Percentiles rank a stretch among this genome's conserved stretches.
phyloP scores from a whole-genome alignment of 2,113 vertebrate genomes.

The Brachyhypopomus gauderio region DNA sequence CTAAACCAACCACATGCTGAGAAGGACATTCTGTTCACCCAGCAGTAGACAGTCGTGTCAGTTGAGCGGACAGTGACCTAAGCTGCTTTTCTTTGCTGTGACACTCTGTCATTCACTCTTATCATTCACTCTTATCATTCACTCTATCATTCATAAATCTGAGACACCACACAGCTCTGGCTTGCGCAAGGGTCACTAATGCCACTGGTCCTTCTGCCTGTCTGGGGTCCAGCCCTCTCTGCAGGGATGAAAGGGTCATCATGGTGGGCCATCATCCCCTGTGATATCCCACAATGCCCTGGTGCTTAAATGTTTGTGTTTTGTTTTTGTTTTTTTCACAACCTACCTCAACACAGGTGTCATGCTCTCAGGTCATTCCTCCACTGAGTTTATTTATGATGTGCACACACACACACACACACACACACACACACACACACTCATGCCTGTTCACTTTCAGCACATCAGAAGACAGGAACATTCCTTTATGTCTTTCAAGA shows the following conservation, averaged over 20 bases:
- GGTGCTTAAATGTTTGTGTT: slow-evolving; percentile 55
- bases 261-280: slow-evolving; percentile 13
- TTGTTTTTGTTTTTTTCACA: slow-evolving; percentile 35
- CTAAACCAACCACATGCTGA: not conserved
- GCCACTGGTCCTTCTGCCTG: not conserved
- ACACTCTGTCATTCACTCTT: not conserved
- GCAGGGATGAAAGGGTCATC: not conserved
- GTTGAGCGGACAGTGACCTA: not conserved
- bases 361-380: slow-evolving; percentile 66
- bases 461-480: slow-evolving; percentile 19
- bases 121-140: not conserved
- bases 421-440: no score
- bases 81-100: not conserved
- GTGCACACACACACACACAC: not conserved
- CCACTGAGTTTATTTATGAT: slow-evolving; percentile 26
- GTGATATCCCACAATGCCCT: slow-evolving; percentile 45
- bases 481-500: slow-evolving; percentile 35
- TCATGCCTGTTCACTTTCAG: not conserved
- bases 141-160: not conserved
- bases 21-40: not conserved
- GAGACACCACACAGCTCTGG: no score
- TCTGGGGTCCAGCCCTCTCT: not conserved
- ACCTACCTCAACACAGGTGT: slow-evolving; percentile 74
- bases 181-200: not conserved
- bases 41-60: not conserved